Evolutionary conservation across 2,888 invertebrate species (phyloP), one percentile per base, ranked within the genome.

Genomic region (Eupithecia vulgata): DNA sequence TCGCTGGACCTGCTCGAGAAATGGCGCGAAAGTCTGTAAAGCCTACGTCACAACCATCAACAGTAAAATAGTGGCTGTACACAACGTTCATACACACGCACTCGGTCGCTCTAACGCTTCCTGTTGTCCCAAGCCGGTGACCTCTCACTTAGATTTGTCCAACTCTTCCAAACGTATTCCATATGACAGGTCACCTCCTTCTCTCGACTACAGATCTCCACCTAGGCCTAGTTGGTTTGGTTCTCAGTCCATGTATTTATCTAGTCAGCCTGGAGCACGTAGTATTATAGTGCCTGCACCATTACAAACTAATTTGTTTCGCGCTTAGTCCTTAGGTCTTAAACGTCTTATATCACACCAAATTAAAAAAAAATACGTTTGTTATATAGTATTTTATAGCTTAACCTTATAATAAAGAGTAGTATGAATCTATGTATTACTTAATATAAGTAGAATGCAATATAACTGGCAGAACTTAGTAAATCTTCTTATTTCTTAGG

Each of bases 221-320:
- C 62, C 62, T 10, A 15, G 12, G 21, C 12, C 37, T 12, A 40
- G n/a, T 21, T 37, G n/a, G 37, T 35, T 40, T 37, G 37, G 64
- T 64, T 64, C 37, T 35, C 64, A 37, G 64, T 64, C 64, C 10
- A 64, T 64, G 64, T 64, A 64, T 64, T n/a, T 64, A 0, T 64
- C 64, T n/a, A 64, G 37, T 37, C 64, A 40, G 64, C 64, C 64
- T 35, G 10, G 40, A 37, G 35, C 21, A n/a, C 5, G 40, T 37
- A 40, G 40, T 37, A 21, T 64, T 10, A 64, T 40, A 35, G 64
- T 64, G 21, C 64, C 34, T 15, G 13, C 61, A 1, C 17, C 37
- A 37, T 37, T 7, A 35, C 62, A 35, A 34, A 34, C n/a, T 62
- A 35, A 21, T 62, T 10, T 62, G n/a, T 64, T 64, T 13, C 37